Conservation (phyloP, 2,888 invertebrate genomes). For the Troides oblongomaculatus region DNA sequence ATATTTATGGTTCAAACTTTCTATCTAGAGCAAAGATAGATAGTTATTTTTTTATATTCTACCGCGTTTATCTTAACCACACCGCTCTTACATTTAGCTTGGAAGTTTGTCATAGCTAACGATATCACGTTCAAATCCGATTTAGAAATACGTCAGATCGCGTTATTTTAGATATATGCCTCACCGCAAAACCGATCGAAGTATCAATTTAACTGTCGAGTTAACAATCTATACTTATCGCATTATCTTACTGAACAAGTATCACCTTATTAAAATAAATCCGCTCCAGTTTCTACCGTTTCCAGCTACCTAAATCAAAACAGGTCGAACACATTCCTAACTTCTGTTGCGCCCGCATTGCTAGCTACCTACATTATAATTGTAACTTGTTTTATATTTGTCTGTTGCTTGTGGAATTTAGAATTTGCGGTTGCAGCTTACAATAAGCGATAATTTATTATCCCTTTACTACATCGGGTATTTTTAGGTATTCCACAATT, state of each 20-base stretch:
- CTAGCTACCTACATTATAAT: background rate
- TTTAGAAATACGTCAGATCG: constrained; percentile 17
- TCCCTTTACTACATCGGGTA: too few relatives aligned
- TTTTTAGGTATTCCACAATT: too few relatives aligned
- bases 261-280: constrained; percentile 20
- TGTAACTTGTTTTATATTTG: too few relatives aligned
- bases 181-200: constrained; percentile 8
- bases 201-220: constrained; percentile 27
- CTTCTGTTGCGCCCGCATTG: constrained; percentile 3
- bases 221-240: constrained; percentile 28
- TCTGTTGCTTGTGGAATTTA: too few relatives aligned
- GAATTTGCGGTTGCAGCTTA: too few relatives aligned
- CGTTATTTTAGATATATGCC: constrained; percentile 16
- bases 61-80: too few relatives aligned
- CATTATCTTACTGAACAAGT: constrained; percentile 24
- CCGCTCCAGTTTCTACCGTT: constrained; percentile 13
- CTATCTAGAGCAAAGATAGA: too few relatives aligned
- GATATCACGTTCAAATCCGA: constrained; percentile 12
- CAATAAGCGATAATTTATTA: too few relatives aligned
- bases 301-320: constrained; percentile 12
- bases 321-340: constrained; percentile 21
- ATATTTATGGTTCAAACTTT: too few relatives aligned
- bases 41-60: too few relatives aligned
- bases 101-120: constrained; percentile 13
- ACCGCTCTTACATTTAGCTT: background rate